These are phyloP conservation scores for Drosophila insularis DNA, from an alignment of 1,140 invertebrate species.

Conservation along the genomic window DNA sequence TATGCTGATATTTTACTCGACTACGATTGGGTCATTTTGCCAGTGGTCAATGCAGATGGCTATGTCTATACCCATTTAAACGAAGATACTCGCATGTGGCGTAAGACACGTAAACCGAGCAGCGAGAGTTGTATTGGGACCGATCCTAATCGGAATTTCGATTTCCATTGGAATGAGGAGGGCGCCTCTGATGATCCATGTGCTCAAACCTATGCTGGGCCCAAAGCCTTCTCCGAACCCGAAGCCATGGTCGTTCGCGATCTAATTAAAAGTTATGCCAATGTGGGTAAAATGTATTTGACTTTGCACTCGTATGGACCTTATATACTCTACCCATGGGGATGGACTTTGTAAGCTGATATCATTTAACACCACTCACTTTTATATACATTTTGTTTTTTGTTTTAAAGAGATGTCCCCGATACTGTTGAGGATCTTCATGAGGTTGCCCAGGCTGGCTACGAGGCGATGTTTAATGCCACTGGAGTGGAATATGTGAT, in stretches of 20 bases:
- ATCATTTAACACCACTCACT: fast-evolving
- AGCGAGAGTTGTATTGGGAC: constrained; percentile 83
- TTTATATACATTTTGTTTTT: background rate
- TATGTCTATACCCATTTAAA: constrained; percentile 68
- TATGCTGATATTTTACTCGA: constrained; percentile 82
- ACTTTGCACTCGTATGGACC: constrained; percentile 87
- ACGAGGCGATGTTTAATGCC: constrained; percentile 82
- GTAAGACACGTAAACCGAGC: constrained; percentile 82
- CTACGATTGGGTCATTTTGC: constrained; percentile 85
- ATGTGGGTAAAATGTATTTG: constrained; percentile 86
- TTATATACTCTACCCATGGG: constrained; percentile 88
- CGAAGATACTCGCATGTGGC: constrained; percentile 83
- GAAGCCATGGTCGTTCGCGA: constrained; percentile 84
- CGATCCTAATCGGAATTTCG: constrained; percentile 87
- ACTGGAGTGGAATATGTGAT: constrained; percentile 84
- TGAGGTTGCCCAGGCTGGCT: constrained; percentile 80
- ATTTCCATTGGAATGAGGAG: constrained; percentile 85
- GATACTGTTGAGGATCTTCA: constrained; percentile 78
- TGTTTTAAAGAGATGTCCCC: constrained; percentile 56
- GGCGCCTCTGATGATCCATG: constrained; percentile 87
- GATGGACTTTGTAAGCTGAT: constrained; percentile 83
- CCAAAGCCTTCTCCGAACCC: constrained; percentile 87
- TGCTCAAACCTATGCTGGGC: constrained; percentile 86
- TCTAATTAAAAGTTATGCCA: constrained; percentile 82
- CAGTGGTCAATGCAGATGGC: constrained; percentile 84